Evolutionary conservation across 2,888 invertebrate genomes (phyloP).

Genomic region (Andrena hattorfiana): DNA sequence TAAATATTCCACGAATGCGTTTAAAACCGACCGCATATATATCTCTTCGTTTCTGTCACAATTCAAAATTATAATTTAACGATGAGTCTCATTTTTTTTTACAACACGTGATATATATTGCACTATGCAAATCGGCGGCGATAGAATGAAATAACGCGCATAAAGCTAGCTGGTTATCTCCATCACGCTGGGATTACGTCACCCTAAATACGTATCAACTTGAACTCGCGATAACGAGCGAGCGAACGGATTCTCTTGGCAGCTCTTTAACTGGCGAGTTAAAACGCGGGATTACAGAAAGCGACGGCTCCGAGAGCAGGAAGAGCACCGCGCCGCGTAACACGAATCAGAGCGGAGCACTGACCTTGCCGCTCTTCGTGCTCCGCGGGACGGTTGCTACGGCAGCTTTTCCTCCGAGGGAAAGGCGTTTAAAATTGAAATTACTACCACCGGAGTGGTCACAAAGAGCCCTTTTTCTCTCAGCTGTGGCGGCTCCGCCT

Average conservation of each 20-base stretch:
- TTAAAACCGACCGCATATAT: background rate
- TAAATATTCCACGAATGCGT: background rate
- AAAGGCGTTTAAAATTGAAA: background rate
- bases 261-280: background rate
- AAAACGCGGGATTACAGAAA: background rate
- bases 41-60: background rate
- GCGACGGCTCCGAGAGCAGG: background rate
- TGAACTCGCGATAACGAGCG: background rate
- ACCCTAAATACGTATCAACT: background rate
- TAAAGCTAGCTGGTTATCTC: background rate
- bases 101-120: background rate
- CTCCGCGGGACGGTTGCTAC: constrained; percentile 18
- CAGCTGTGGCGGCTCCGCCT: no score
- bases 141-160: background rate
- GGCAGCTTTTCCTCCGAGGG: background rate
- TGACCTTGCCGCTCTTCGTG: constrained; percentile 36
- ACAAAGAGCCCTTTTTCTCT: background rate
- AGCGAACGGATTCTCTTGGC: background rate
- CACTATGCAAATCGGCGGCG: background rate
- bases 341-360: constrained; percentile 48
- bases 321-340: constrained; percentile 26
- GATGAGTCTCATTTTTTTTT: background rate
- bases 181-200: background rate
- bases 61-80: background rate
- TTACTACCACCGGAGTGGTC: background rate